Evolutionary conservation across 2,888 invertebrate genomes (phyloP).

Genomic region (Sycophila texana): DNA sequence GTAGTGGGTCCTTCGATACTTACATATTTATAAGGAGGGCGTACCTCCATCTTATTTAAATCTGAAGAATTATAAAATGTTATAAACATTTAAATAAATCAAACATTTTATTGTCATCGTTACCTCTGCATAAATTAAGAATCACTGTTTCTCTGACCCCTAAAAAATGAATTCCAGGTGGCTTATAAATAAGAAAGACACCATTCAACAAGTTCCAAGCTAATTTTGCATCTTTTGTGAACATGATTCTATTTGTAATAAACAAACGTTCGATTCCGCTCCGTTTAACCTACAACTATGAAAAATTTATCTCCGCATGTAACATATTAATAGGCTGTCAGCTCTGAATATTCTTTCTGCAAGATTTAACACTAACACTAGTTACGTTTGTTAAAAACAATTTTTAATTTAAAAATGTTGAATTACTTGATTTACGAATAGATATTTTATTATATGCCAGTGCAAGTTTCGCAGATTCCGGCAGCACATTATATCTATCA

Average conservation of each 20-base stretch:
- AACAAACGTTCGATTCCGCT: background rate
- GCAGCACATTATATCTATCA: background rate
- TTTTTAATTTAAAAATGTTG: background rate
- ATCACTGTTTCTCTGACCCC: constrained; percentile 79
- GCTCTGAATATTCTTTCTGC: background rate
- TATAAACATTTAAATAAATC: background rate
- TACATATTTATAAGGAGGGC: constrained; percentile 79
- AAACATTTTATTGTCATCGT: constrained; percentile 59
- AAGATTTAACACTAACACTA: background rate
- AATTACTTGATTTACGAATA: no score
- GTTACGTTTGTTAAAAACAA: background rate
- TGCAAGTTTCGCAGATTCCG: no score
- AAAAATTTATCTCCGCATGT: background rate
- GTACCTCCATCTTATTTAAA: constrained; percentile 82
- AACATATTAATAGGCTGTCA: background rate
- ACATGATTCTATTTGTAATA: constrained; percentile 31
- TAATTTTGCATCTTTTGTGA: constrained; percentile 76
- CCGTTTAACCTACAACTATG: background rate
- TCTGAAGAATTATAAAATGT: constrained; percentile 76
- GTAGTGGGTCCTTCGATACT: constrained; percentile 82
- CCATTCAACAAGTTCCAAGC: constrained; percentile 85
- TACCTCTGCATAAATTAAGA: constrained; percentile 84
- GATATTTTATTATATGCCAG: no score
- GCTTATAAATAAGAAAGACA: constrained; percentile 87
- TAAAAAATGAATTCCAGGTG: constrained; percentile 78